These are phyloP conservation scores for Parapsyche elsis DNA, from an alignment of 1,140 invertebrate species.

Conservation along the genomic window DNA sequence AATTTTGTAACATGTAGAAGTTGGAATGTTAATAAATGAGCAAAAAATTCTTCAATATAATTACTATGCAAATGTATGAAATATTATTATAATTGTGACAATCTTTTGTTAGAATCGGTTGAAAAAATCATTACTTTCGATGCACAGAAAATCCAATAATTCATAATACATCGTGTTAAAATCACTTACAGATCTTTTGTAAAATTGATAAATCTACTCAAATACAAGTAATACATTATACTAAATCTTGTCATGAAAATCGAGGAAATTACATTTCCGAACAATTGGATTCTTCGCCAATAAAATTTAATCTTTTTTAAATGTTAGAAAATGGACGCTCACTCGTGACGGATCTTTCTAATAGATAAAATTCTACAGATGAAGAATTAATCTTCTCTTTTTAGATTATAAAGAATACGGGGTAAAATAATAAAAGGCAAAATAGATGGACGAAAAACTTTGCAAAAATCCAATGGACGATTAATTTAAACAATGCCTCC, in stretches of 20 bases:
- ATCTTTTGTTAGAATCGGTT: not conserved
- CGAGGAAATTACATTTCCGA: slow-evolving; percentile 41
- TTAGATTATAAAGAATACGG: slow-evolving; percentile 5
- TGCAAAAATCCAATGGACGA: slow-evolving; percentile 19
- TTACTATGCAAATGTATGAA: not conserved
- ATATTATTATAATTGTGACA: slow-evolving; percentile 1
- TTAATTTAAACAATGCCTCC: slow-evolving; percentile 1
- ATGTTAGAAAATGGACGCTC: slow-evolving; percentile 42
- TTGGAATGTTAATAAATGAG: slow-evolving; percentile 40
- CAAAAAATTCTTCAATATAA: slow-evolving; percentile 16
- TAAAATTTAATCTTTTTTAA: slow-evolving; percentile 25
- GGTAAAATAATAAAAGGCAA: slow-evolving; percentile 17
- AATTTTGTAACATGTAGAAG: slow-evolving; percentile 12
- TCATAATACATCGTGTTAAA: too few species aligned
- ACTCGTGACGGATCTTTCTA: slow-evolving; percentile 26
- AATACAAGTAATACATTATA: too few species aligned
- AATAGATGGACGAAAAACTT: slow-evolving; percentile 23
- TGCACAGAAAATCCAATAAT: too few species aligned
- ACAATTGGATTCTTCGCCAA: not conserved
- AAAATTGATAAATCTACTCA: too few species aligned
- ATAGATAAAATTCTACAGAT: not conserved
- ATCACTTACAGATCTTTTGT: too few species aligned
- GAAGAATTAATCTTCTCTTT: not conserved
- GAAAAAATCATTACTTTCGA: too few species aligned
- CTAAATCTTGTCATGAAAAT: not conserved